phyloP scores from a whole-genome alignment of 2,797 vertebrate genomes.

The Alosa sapidissima region DNA sequence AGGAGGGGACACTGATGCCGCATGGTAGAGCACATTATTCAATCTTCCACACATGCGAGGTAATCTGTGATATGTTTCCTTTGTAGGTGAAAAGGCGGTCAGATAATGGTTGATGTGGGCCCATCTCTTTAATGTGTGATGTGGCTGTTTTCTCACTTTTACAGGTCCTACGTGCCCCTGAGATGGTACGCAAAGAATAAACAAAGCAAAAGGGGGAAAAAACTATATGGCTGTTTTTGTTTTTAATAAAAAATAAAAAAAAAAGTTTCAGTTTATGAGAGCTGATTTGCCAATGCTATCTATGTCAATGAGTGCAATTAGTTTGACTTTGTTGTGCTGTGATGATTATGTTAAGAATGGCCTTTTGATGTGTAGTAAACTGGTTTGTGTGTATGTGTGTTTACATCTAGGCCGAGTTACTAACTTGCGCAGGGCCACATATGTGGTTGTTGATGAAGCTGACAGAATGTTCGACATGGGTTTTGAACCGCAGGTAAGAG shows the following conservation, averaged over 20 bases:
- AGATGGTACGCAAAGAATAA: constrained; percentile 95
- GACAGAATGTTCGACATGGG: constrained; percentile 99
- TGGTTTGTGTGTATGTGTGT: constrained; percentile 37
- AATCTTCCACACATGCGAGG: constrained; percentile 97
- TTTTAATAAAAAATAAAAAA: too few species aligned
- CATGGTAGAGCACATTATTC: constrained; percentile 28
- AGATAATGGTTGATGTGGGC: constrained; percentile 94
- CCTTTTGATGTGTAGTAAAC: constrained; percentile 49
- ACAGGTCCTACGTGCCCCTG: constrained; percentile 89
- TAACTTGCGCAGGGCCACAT: constrained; percentile 92
- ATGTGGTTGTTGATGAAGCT: constrained; percentile 96
- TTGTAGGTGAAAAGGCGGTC: constrained; percentile 91
- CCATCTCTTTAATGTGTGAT: constrained; percentile 98
- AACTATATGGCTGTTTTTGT: constrained; percentile 60
- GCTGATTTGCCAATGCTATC: neutral
- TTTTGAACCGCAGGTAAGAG: constrained; percentile 93
- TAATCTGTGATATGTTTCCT: constrained; percentile 99
- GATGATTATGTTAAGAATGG: neutral
- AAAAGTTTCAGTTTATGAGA: constrained; percentile 56
- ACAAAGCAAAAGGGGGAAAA: constrained; percentile 71
- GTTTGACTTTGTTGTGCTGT: neutral
- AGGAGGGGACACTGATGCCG: neutral
- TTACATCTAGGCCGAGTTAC: constrained; percentile 88
- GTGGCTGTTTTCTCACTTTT: constrained; percentile 97
- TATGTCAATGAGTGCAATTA: neutral